A percentile compares a stretch with the other conserved stretches of the same genome.
Evolutionary conservation across 2,113 vertebrate genomes (phyloP).

Genomic region (Callithrix jacchus): DNA sequence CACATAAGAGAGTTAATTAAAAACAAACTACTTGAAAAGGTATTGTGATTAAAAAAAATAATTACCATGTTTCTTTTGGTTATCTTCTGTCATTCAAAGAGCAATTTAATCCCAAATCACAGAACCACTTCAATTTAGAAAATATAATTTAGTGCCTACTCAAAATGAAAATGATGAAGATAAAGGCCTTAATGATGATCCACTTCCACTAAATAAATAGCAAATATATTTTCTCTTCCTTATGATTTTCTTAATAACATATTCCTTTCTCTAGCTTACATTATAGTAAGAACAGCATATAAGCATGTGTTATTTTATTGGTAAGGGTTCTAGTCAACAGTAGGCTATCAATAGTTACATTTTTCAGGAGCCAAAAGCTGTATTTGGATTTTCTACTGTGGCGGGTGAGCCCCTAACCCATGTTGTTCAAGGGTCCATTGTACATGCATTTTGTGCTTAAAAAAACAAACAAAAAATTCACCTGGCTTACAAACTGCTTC

Average conservation of each 20-base stretch:
- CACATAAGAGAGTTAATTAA: neutral
- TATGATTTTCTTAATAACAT: neutral
- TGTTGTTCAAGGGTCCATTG: neutral
- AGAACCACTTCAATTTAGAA: conserved; percentile 12
- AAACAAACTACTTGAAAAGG: conserved; percentile 16
- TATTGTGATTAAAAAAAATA: neutral
- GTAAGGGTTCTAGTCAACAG: neutral
- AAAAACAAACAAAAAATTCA: neutral
- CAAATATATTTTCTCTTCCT: neutral
- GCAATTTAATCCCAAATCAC: conserved; percentile 7
- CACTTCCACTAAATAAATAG: neutral
- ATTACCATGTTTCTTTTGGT: conserved; percentile 24
- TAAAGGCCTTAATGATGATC: neutral
- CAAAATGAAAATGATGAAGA: neutral
- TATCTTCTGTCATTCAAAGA: neutral
- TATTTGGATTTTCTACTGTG: neutral
- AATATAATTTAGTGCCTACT: neutral
- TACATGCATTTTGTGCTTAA: neutral
- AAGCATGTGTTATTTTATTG: neutral
- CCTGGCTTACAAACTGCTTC: neutral
- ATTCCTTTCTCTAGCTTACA: neutral
- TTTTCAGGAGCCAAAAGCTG: neutral
- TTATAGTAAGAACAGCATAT: neutral
- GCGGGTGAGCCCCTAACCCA: neutral
- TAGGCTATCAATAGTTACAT: neutral